Conservation (phyloP, 2,113 vertebrate species). For the Charina bottae region DNA sequence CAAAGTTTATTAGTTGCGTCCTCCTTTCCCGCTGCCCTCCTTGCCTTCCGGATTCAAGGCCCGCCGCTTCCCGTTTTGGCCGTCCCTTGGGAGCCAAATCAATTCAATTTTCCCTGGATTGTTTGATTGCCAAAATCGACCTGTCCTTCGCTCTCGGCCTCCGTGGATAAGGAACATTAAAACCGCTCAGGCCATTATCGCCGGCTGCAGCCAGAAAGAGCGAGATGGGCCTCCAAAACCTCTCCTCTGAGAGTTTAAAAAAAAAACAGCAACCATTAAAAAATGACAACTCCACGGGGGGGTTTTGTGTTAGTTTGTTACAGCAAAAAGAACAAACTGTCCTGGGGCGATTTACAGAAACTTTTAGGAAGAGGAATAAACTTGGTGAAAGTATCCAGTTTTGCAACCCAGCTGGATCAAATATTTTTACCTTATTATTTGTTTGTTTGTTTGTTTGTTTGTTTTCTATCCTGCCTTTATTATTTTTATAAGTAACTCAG, state of each 20-base stretch:
- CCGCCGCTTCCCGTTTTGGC: background rate
- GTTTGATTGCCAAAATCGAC: background rate
- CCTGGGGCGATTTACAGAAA: background rate
- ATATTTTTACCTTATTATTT: too few species aligned
- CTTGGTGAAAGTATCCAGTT: background rate
- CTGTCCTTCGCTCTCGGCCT: background rate
- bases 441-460: too few species aligned
- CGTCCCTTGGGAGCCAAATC: background rate
- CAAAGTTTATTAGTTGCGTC: background rate
- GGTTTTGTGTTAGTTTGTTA: background rate
- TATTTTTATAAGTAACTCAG: too few species aligned
- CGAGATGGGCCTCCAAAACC: background rate
- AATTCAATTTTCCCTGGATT: background rate
- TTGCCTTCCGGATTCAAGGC: background rate
- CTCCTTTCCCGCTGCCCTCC: background rate
- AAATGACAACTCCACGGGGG: background rate
- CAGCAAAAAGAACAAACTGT: background rate
- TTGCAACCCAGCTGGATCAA: background rate
- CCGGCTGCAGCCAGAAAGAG: background rate
- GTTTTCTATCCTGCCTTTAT: too few species aligned
- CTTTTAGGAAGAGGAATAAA: background rate
- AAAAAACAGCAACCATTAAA: background rate
- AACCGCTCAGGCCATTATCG: background rate
- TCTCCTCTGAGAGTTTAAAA: background rate
- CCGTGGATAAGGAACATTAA: background rate